Conservation (phyloP, 2,113 vertebrate species). For the Nematolebias whitei region DNA sequence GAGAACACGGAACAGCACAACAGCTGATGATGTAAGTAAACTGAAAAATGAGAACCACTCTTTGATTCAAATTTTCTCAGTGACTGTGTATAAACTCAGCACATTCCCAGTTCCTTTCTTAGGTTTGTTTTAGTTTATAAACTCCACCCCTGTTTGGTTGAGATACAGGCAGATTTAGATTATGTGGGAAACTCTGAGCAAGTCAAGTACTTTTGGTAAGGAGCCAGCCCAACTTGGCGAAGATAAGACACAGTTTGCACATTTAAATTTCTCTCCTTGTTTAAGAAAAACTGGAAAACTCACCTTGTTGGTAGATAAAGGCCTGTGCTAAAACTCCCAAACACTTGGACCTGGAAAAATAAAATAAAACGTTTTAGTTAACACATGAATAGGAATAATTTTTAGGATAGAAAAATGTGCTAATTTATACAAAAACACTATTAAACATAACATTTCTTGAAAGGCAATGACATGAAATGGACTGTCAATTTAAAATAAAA, state of each 20-base stretch:
- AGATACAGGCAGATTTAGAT: no score
- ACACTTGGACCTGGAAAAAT: constrained; percentile 88
- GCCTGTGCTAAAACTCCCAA: constrained; percentile 95
- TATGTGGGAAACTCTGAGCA: not conserved
- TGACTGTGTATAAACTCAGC: no score
- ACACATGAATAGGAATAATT: not conserved
- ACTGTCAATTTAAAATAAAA: no score
- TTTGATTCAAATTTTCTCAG: not conserved
- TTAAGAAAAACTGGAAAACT: constrained; percentile 53
- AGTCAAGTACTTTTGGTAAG: not conserved
- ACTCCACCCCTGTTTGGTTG: no score
- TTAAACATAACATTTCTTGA: not conserved
- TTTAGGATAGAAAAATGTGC: not conserved
- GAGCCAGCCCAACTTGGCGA: constrained; percentile 11
- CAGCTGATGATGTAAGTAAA: not conserved
- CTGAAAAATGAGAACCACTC: not conserved
- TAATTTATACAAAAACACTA: not conserved
- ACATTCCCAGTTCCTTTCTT: not conserved
- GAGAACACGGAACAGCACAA: not conserved
- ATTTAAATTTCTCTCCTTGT: not conserved
- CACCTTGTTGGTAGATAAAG: constrained; percentile 96
- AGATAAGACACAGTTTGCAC: not conserved
- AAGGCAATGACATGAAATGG: not conserved
- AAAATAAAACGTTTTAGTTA: constrained; percentile 11
- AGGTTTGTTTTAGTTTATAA: not conserved